Percentiles rank a stretch among this genome's conserved stretches.
These are phyloP conservation scores for Pangasius mekongensis DNA, from an alignment of 2,797 vertebrate genomes.

Conservation along the genomic window DNA sequence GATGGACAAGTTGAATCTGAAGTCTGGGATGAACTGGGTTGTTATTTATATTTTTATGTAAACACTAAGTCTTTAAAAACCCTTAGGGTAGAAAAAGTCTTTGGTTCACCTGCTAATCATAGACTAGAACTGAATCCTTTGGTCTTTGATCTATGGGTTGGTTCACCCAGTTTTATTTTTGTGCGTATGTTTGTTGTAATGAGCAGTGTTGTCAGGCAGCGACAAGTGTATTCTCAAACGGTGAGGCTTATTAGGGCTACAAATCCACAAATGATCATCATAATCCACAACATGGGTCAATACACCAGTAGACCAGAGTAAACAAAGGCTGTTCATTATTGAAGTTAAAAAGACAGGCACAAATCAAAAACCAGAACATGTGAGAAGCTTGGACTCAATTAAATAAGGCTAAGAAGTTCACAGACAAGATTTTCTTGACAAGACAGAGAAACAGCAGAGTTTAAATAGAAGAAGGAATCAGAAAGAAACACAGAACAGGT, in stretches of 20 bases:
- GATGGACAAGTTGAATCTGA: neutral
- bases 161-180: neutral
- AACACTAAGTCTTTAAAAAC: neutral
- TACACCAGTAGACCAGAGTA: neutral
- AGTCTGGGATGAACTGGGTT: neutral
- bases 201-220: neutral
- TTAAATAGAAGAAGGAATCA: neutral
- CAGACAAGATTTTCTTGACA: neutral
- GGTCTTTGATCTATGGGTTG: neutral
- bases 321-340: neutral
- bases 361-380: neutral
- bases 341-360: neutral
- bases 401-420: neutral
- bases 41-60: neutral
- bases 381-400: neutral
- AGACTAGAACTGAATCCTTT: neutral
- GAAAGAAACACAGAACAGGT: neutral
- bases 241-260: neutral
- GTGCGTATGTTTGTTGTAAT: neutral
- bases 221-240: neutral
- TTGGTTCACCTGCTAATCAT: neutral
- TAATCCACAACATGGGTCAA: neutral
- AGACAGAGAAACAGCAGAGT: neutral
- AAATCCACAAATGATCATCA: neutral
- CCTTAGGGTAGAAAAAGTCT: neutral